Evolutionary conservation across 2,888 invertebrate species (phyloP).

Genomic region (Hyposoter didymator): DNA sequence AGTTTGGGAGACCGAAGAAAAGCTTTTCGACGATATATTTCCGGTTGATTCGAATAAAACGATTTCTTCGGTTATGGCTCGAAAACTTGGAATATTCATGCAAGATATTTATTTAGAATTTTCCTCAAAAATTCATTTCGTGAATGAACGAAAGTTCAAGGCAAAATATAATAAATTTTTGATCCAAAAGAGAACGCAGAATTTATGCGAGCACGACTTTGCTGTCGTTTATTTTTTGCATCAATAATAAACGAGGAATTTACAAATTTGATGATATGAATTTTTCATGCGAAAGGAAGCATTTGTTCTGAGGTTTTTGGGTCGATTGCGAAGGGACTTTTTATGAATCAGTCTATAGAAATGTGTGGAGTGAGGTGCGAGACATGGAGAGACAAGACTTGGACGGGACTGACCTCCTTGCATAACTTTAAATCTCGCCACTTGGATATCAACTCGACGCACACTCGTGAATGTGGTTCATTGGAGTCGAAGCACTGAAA

Average conservation of each 20-base stretch:
- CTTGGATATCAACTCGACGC: slow-evolving; percentile 46
- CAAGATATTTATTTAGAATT: not conserved
- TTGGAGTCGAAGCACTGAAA: not conserved
- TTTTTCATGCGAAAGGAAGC: not conserved
- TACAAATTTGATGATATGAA: not conserved
- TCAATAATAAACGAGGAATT: not conserved
- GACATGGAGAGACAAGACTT: slow-evolving; percentile 54
- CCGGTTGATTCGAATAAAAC: not conserved
- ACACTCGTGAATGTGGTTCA: not conserved
- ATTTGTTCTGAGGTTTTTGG: not conserved
- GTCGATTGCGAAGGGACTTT: not conserved
- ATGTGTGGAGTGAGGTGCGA: slow-evolving; percentile 21
- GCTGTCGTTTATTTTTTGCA: not conserved
- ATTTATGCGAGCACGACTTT: not conserved
- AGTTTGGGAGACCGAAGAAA: not conserved
- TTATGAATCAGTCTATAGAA: slow-evolving; percentile 44
- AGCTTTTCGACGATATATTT: not conserved
- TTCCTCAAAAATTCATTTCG: not conserved
- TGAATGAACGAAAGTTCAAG: not conserved
- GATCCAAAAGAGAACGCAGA: not conserved
- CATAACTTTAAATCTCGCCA: slow-evolving; percentile 68
- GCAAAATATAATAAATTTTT: not conserved
- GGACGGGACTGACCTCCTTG: slow-evolving; percentile 74
- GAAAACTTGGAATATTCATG: not conserved
- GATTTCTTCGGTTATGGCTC: not conserved